Conservation (phyloP, 1,140 invertebrate genomes). For the Ridgeia piscesae region DNA sequence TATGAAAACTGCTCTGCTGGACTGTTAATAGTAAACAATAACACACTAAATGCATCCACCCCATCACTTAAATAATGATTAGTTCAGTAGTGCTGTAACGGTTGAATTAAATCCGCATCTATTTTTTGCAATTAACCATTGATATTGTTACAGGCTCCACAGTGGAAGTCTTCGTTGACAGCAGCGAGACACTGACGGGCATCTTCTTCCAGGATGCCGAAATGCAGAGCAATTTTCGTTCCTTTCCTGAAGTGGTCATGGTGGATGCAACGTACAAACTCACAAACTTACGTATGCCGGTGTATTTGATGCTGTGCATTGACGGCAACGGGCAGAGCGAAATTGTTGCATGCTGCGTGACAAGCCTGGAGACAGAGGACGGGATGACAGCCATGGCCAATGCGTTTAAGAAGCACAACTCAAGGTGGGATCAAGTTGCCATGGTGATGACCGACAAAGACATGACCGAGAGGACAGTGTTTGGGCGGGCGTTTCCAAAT, state of each 20-base stretch:
- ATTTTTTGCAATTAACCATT: neutral
- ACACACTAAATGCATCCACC: too few species aligned
- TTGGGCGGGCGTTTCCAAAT: neutral
- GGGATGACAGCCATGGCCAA: neutral
- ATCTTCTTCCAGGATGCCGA: constrained; percentile 15
- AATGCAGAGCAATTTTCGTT: neutral
- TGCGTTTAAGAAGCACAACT: constrained; percentile 7
- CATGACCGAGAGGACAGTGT: constrained; percentile 13
- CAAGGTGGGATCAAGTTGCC: constrained; percentile 13
- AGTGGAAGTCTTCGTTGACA: constrained; percentile 11
- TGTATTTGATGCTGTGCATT: constrained; percentile 12
- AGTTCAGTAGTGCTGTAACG: neutral
- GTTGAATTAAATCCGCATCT: neutral
- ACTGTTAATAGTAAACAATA: too few species aligned
- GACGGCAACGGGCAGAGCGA: constrained; percentile 11
- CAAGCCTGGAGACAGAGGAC: neutral
- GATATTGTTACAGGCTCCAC: constrained; percentile 4
- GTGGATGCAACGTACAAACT: constrained; percentile 11
- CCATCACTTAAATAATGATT: too few species aligned
- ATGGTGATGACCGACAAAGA: constrained; percentile 5
- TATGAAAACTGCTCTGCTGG: too few species aligned
- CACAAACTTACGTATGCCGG: constrained; percentile 14
- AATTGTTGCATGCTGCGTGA: constrained; percentile 13
- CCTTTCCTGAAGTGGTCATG: constrained; percentile 9
- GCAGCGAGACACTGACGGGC: neutral